These are phyloP conservation scores for Sus cebifrons DNA, from an alignment of 2,797 vertebrate species.

Conservation along the genomic window DNA sequence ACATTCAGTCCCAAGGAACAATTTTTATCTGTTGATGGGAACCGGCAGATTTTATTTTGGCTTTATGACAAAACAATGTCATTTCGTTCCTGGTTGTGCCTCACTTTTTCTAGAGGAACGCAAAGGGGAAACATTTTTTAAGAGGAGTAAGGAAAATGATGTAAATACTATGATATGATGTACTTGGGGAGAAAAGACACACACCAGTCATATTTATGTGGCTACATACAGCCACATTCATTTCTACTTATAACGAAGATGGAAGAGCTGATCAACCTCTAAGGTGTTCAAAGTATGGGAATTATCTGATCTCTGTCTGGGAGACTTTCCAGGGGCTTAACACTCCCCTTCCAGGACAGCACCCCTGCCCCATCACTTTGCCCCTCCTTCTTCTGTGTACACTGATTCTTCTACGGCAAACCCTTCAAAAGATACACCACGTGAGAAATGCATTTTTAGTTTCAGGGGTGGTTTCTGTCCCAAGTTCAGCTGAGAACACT, in stretches of 20 bases:
- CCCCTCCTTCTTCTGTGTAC: not conserved
- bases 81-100: not conserved
- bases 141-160: not conserved
- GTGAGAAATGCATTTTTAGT: constrained; percentile 11
- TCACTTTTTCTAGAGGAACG: not conserved
- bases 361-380: not conserved
- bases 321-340: not conserved
- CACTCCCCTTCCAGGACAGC: not conserved
- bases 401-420: not conserved
- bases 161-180: not conserved
- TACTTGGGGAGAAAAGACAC: not conserved
- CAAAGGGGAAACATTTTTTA: constrained; percentile 9
- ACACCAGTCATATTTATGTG: not conserved
- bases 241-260: not conserved
- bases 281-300: not conserved
- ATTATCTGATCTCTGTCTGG: not conserved
- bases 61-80: not conserved
- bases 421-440: not conserved
- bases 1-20: not conserved
- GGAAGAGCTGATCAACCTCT: not conserved
- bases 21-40: constrained; percentile 25
- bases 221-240: not conserved
- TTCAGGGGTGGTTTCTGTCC: not conserved
- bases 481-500: not conserved
- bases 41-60: not conserved